Conservation (phyloP, 2,113 vertebrate genomes). For the Periophthalmus modestus region DNA sequence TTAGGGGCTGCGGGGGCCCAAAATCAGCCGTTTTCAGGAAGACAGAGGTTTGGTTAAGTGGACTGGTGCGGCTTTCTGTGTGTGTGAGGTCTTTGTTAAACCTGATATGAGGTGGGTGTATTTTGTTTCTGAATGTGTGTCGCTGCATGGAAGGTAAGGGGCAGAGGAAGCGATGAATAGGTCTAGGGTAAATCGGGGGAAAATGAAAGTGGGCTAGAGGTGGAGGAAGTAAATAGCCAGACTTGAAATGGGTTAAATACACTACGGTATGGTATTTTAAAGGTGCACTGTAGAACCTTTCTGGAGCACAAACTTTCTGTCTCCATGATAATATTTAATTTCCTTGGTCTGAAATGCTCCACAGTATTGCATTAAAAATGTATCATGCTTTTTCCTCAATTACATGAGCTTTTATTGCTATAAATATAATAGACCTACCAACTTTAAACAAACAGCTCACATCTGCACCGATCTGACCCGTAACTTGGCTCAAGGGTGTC, state of each 20-base stretch:
- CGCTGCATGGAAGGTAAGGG: conserved; percentile 5
- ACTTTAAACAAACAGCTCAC: no score
- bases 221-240: not conserved
- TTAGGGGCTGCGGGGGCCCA: conserved; percentile 73
- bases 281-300: not conserved
- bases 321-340: no score
- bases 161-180: not conserved
- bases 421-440: no score
- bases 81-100: conserved; percentile 51
- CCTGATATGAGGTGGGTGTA: conserved; percentile 23
- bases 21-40: conserved; percentile 76
- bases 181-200: not conserved
- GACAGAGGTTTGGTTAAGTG: conserved; percentile 76
- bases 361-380: no score
- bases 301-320: not conserved
- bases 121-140: conserved; percentile 40
- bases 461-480: no score
- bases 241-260: not conserved
- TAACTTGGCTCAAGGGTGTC: no score
- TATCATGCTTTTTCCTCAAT: no score
- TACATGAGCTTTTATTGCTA: no score
- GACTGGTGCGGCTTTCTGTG: conserved; percentile 67
- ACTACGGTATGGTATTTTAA: no score
- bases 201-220: not conserved
- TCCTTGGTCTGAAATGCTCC: no score